Conservation (phyloP, 2,888 invertebrate species). For the Drosophila vallismaia region DNA sequence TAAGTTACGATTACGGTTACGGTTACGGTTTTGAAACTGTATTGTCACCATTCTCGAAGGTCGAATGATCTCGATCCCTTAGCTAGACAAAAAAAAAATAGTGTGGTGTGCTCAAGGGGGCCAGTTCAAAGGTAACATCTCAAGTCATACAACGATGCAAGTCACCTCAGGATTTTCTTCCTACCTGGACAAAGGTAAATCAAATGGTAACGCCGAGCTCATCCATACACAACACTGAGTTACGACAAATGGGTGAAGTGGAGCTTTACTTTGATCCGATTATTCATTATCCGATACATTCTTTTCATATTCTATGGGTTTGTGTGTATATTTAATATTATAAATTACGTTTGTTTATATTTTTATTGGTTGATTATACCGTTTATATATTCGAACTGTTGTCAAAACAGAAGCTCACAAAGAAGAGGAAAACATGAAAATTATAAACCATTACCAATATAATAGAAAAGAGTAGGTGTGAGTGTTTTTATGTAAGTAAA, state of each 20-base stretch:
- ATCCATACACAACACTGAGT: conserved; percentile 55
- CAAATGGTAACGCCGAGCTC: conserved; percentile 38
- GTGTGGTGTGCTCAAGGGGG: conserved; percentile 24
- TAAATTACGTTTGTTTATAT: conserved; percentile 28
- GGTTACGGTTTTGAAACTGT: conserved; percentile 25
- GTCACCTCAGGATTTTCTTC: conserved; percentile 20
- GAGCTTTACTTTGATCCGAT: conserved; percentile 22
- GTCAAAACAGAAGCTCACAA: conserved; percentile 29
- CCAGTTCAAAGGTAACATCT: conserved; percentile 16
- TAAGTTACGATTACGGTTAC: conserved; percentile 36
- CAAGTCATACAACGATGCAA: conserved; percentile 35
- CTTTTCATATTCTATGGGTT: conserved; percentile 48
- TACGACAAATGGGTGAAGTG: conserved; percentile 35
- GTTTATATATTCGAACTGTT: conserved; percentile 35
- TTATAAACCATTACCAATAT: conserved; percentile 11
- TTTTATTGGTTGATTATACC: conserved; percentile 63
- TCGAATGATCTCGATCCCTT: conserved; percentile 14
- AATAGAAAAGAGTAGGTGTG: conserved; percentile 3
- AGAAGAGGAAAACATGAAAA: conserved; percentile 33
- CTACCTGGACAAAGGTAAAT: conserved; percentile 33
- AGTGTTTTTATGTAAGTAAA: conserved; percentile 3
- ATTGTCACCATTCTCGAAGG: conserved; percentile 14
- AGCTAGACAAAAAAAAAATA: conserved; percentile 26
- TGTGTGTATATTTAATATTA: conserved; percentile 21
- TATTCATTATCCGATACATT: conserved; percentile 8